These are phyloP conservation scores for Perca flavescens DNA, from an alignment of 2,113 vertebrate species.

Conservation along the genomic window DNA sequence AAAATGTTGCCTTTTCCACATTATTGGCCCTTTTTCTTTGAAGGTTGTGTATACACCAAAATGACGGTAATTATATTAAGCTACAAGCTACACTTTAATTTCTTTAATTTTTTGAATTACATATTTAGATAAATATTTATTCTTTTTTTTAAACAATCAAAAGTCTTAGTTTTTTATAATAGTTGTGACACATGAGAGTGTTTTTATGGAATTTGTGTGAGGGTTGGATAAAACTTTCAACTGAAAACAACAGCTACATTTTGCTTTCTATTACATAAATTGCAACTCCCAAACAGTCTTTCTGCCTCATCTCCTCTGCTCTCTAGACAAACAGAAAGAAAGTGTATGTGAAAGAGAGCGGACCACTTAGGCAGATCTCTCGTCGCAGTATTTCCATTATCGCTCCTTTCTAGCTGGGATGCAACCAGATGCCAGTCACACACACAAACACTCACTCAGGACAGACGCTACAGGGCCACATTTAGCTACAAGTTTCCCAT, in stretches of 20 bases:
- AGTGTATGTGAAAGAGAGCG: conserved; percentile 49
- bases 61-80: too few relatives aligned
- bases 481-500: conserved; percentile 81
- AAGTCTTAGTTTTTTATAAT: background rate
- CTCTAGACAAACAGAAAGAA: conserved; percentile 32
- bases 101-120: background rate
- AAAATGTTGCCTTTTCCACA: conserved; percentile 18
- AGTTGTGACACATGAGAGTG: background rate
- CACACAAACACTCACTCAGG: conserved; percentile 57
- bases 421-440: conserved; percentile 76
- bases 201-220: background rate
- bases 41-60: background rate
- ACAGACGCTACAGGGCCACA: conserved; percentile 77
- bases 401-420: conserved; percentile 62
- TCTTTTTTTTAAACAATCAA: background rate
- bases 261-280: background rate
- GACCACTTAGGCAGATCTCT: conserved; percentile 66
- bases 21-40: background rate
- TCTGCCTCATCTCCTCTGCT: conserved; percentile 11
- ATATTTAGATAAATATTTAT: background rate
- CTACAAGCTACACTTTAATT: background rate
- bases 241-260: background rate
- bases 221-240: background rate
- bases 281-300: background rate
- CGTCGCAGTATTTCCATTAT: conserved; percentile 75